Evolutionary conservation across 2,888 invertebrate genomes (phyloP).

Genomic region (Sphaerophoria taeniata): DNA sequence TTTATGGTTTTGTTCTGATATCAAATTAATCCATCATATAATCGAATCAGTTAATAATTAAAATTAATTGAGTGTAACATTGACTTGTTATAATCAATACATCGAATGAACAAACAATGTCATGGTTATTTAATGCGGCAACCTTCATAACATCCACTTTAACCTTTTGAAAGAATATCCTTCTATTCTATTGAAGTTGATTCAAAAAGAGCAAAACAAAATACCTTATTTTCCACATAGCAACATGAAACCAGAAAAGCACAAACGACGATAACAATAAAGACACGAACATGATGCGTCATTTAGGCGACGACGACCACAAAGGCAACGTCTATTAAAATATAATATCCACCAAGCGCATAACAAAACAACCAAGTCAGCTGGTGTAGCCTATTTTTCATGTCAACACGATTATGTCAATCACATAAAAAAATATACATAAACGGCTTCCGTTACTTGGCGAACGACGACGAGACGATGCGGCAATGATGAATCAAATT

Average conservation of each 20-base stretch:
- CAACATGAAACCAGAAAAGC: background rate
- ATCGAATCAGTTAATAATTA: too few species aligned
- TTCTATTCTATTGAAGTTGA: too few species aligned
- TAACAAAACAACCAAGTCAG: constrained; percentile 31
- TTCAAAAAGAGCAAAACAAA: too few species aligned
- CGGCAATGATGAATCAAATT: constrained; percentile 21
- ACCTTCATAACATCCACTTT: too few species aligned
- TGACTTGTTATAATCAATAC: too few species aligned
- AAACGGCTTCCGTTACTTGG: constrained; percentile 7
- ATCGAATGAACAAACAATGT: too few species aligned
- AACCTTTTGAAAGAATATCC: too few species aligned
- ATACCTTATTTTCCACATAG: background rate
- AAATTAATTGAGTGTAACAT: too few species aligned
- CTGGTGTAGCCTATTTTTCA: constrained; percentile 37
- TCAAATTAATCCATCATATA: too few species aligned
- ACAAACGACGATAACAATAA: background rate
- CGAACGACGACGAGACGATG: background rate
- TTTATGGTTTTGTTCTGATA: too few species aligned
- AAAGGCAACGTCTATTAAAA: constrained; percentile 21
- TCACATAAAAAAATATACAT: constrained; percentile 1
- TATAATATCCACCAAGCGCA: constrained; percentile 6
- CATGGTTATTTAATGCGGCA: too few species aligned
- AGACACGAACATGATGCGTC: constrained; percentile 15
- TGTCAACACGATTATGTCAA: constrained; percentile 60
- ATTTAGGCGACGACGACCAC: background rate